Evolutionary conservation across 2,113 vertebrate genomes (phyloP).

Genomic region (Bos javanicus): DNA sequence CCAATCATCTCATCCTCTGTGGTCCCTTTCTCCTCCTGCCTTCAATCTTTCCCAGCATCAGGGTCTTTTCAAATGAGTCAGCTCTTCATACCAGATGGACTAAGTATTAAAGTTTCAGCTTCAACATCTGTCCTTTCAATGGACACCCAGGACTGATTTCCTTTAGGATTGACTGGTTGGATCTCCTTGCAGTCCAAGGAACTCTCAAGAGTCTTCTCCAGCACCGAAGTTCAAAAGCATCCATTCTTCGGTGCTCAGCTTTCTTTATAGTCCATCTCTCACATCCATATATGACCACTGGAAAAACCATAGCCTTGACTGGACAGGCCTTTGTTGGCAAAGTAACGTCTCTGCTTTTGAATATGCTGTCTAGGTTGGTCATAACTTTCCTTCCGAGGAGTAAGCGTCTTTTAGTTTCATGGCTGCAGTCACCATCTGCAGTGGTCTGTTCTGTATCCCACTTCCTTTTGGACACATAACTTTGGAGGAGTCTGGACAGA

Average conservation of each 20-base stretch:
- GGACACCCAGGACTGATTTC: rapidly evolving
- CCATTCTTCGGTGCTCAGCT: rapidly evolving
- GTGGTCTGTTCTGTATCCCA: rapidly evolving
- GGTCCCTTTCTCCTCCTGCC: not conserved
- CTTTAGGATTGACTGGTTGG: not conserved
- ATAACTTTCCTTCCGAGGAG: not conserved
- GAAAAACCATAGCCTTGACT: not conserved
- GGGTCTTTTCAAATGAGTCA: not conserved
- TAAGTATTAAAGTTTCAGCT: not conserved
- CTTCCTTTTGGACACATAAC: not conserved
- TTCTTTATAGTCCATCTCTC: not conserved
- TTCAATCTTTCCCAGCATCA: not conserved
- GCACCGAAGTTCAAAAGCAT: not conserved
- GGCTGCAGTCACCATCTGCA: not conserved
- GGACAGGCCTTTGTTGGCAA: not conserved
- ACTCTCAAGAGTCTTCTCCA: not conserved
- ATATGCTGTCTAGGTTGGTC: not conserved
- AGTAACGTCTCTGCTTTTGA: not conserved
- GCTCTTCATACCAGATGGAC: not conserved
- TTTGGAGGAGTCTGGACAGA: rapidly evolving
- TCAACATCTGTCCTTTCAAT: not conserved
- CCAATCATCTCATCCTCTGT: not conserved
- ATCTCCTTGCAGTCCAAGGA: not conserved
- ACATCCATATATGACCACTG: not conserved
- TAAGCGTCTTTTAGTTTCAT: not conserved